Evolutionary conservation across 2,888 invertebrate genomes (phyloP).

Genomic region (Rutpela maculata): DNA sequence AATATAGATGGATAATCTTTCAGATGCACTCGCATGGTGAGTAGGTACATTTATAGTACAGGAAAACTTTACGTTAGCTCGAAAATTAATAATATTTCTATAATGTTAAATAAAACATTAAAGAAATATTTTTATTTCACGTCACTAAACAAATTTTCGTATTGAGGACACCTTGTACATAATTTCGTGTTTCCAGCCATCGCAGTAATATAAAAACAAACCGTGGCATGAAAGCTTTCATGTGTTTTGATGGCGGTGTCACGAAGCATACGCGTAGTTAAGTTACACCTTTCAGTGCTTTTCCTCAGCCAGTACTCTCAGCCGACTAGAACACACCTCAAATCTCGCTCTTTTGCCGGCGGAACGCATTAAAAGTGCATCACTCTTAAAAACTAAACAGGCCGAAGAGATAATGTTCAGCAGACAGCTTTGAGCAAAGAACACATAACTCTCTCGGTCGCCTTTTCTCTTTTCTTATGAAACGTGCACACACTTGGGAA

Average conservation of each 20-base stretch:
- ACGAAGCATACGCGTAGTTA: slow-evolving; percentile 20
- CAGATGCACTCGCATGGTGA: too few species aligned
- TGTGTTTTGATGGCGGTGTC: neutral
- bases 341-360: slow-evolving; percentile 28
- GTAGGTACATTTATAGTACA: too few species aligned
- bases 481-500: slow-evolving; percentile 67
- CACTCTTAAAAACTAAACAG: slow-evolving; percentile 71
- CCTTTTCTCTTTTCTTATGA: slow-evolving; percentile 59
- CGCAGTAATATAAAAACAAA: neutral
- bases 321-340: slow-evolving; percentile 10
- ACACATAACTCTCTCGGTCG: slow-evolving; percentile 65
- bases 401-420: slow-evolving; percentile 70
- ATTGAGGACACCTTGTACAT: neutral
- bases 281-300: slow-evolving; percentile 16
- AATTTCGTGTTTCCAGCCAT: neutral
- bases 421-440: slow-evolving; percentile 66
- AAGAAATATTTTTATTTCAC: too few species aligned
- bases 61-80: too few species aligned
- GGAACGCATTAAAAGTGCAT: slow-evolving; percentile 71
- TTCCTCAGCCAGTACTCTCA: neutral
- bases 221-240: slow-evolving; percentile 12
- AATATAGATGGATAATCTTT: too few species aligned
- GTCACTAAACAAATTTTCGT: too few species aligned
- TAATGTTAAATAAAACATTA: too few species aligned
- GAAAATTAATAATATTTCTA: too few species aligned